These are phyloP conservation scores for Betta splendens DNA, from an alignment of 2,797 vertebrate genomes.

Conservation along the genomic window DNA sequence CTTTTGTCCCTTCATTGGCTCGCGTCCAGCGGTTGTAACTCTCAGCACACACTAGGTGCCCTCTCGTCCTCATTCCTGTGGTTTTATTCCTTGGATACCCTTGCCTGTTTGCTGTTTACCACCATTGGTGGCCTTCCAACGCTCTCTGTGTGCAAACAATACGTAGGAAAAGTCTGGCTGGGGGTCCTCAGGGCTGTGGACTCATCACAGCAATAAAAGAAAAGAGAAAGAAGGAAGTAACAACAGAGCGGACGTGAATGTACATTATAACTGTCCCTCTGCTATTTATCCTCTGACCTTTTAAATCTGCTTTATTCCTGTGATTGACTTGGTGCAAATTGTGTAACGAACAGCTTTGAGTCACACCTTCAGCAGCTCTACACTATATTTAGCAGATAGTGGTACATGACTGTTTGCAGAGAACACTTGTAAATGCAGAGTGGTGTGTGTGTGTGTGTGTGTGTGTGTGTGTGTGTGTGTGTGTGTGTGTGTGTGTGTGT, in stretches of 20 bases:
- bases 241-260: neutral
- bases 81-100: conserved; percentile 39
- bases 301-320: conserved; percentile 3
- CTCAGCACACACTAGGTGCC: neutral
- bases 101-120: conserved; percentile 25
- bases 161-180: conserved; percentile 12
- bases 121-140: conserved; percentile 46
- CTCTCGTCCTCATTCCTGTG: conserved; percentile 15
- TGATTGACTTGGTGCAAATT: conserved; percentile 28
- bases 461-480: too few relatives aligned
- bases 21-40: neutral
- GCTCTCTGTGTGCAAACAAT: conserved; percentile 19
- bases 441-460: neutral
- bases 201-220: neutral
- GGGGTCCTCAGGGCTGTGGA: conserved; percentile 16
- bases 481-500: too few relatives aligned
- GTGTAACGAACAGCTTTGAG: conserved; percentile 53
- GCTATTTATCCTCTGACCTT: conserved; percentile 2
- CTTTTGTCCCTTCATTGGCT: conserved; percentile 27
- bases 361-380: conserved; percentile 44
- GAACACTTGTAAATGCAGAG: conserved; percentile 46
- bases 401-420: conserved; percentile 36
- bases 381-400: conserved; percentile 57
- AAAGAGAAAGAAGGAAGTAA: too few relatives aligned
- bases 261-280: too few relatives aligned